phyloP scores from a whole-genome alignment of 2,888 invertebrate species.

The Oligia latruncula region DNA sequence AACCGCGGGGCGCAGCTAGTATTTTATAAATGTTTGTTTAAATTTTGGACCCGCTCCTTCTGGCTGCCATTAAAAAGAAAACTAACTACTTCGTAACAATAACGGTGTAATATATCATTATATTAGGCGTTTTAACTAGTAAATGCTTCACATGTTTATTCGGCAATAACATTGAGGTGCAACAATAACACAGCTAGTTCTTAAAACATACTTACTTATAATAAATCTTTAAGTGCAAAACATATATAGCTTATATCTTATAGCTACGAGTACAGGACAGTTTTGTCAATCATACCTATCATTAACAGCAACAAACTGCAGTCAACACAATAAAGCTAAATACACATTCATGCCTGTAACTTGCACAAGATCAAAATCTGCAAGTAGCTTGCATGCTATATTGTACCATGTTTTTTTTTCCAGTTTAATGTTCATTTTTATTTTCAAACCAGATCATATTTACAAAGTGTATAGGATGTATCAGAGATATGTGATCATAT shows the following conservation, averaged over 20 bases:
- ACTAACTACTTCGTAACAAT: conserved; percentile 14
- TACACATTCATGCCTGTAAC: not conserved
- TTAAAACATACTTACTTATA: not conserved
- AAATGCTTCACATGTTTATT: conserved; percentile 39
- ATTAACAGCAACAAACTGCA: conserved; percentile 7
- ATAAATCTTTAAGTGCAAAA: conserved; percentile 12
- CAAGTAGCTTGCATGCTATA: not conserved
- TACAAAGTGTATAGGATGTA: not conserved
- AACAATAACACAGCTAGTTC: not conserved
- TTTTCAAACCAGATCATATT: not conserved
- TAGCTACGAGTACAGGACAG: conserved; percentile 18
- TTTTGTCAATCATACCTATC: not conserved
- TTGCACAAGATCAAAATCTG: not conserved
- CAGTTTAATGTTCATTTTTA: not conserved
- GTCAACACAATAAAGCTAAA: not conserved
- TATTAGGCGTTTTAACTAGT: conserved; percentile 25
- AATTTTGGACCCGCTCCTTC: not conserved
- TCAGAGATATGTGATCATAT: not conserved
- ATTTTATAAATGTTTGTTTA: not conserved
- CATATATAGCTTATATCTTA: conserved; percentile 6
- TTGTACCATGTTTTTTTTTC: not conserved
- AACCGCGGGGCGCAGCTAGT: no score
- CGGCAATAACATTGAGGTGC: conserved; percentile 4
- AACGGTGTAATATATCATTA: not conserved
- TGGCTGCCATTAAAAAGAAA: not conserved